Conservation (phyloP, 2,113 vertebrate species). For the Gopherus flavomarginatus region DNA sequence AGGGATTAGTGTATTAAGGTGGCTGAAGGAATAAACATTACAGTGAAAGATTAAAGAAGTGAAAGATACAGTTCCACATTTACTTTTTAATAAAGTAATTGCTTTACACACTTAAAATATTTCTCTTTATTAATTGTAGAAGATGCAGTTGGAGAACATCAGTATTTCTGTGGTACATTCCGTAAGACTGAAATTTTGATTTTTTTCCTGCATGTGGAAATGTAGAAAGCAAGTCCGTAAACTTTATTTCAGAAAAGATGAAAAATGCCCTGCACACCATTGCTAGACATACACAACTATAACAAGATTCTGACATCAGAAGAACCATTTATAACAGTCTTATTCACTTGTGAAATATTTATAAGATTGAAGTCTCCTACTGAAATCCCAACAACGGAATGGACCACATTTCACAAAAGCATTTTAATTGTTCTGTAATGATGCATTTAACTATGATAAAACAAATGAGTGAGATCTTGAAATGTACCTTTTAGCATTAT, state of each 20-base stretch:
- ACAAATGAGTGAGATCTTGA: not conserved
- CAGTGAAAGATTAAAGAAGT: constrained; percentile 27
- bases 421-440: constrained; percentile 30
- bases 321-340: constrained; percentile 46
- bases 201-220: not conserved
- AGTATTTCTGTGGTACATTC: not conserved
- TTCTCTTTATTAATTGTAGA: constrained; percentile 24
- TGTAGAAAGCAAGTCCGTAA: constrained; percentile 7
- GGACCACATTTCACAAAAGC: constrained; percentile 1
- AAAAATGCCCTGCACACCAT: constrained; percentile 26
- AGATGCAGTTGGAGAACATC: constrained; percentile 24
- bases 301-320: constrained; percentile 41
- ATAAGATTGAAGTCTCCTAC: not conserved
- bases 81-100: not conserved
- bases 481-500: not conserved
- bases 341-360: constrained; percentile 25
- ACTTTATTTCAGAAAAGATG: constrained; percentile 18
- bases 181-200: constrained; percentile 23
- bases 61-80: not conserved
- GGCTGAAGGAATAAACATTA: constrained; percentile 58
- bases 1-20: constrained; percentile 42
- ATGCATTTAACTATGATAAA: constrained; percentile 28
- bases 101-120: constrained; percentile 16
- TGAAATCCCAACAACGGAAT: not conserved
- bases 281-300: constrained; percentile 33